Evolutionary conservation across 2,113 vertebrate genomes (phyloP).

Genomic region (Cheilinus undulatus): DNA sequence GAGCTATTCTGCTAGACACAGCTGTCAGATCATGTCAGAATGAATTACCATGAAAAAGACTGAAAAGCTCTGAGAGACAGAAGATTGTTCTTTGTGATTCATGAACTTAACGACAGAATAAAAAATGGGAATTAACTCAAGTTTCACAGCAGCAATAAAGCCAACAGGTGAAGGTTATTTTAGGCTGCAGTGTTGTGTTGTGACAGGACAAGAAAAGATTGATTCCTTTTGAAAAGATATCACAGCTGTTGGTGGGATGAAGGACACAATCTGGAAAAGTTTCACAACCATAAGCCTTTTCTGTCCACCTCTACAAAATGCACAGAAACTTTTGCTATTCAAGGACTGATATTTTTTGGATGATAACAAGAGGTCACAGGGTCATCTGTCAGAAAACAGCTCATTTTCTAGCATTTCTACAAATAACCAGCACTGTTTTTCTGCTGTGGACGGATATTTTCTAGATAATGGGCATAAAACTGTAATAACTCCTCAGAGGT

Average conservation of each 20-base stretch:
- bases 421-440: slow-evolving; percentile 5
- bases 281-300: not conserved
- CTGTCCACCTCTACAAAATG: not conserved
- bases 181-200: not conserved
- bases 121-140: slow-evolving; percentile 3
- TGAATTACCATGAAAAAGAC: not conserved
- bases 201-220: no score
- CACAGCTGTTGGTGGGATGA: no score
- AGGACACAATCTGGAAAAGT: not conserved
- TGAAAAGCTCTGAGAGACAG: not conserved
- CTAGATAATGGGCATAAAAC: slow-evolving; percentile 5
- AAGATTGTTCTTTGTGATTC: not conserved
- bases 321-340: not conserved
- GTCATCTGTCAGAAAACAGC: not conserved
- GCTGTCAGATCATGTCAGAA: not conserved
- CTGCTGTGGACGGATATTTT: not conserved
- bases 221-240: not conserved
- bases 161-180: not conserved
- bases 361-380: slow-evolving; percentile 1
- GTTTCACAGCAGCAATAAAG: not conserved
- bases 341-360: slow-evolving; percentile 20
- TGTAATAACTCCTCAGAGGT: slow-evolving; percentile 26
- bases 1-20: not conserved
- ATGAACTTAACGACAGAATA: not conserved
- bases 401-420: not conserved